Conservation (phyloP, 2,113 vertebrate species). For the Paedocypris sp. region DNA sequence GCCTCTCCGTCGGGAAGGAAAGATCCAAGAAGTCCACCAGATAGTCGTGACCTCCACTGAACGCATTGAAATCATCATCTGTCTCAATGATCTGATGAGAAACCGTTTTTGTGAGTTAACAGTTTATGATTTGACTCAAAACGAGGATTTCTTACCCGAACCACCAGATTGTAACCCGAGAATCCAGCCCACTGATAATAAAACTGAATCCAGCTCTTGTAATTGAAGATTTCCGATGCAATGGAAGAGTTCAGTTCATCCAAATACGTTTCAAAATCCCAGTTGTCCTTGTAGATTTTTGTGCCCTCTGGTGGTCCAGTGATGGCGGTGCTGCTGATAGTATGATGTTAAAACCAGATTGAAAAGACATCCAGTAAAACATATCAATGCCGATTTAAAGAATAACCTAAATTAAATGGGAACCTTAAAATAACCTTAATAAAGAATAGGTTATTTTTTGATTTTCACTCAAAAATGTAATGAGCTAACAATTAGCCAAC, state of each 20-base stretch:
- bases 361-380: not conserved
- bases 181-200: constrained; percentile 73
- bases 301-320: constrained; percentile 45
- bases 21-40: constrained; percentile 64
- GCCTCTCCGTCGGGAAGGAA: constrained; percentile 56
- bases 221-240: constrained; percentile 56
- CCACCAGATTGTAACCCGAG: constrained; percentile 64
- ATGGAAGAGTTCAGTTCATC: constrained; percentile 47
- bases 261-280: constrained; percentile 62
- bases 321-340: constrained; percentile 51
- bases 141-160: constrained; percentile 56
- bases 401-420: no score
- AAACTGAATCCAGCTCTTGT: constrained; percentile 59
- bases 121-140: no score
- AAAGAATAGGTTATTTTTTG: no score
- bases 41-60: constrained; percentile 53
- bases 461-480: no score
- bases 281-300: constrained; percentile 63
- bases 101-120: not conserved
- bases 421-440: no score
- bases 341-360: constrained; percentile 2
- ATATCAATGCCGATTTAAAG: no score
- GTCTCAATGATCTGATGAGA: constrained; percentile 61
- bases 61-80: constrained; percentile 55
- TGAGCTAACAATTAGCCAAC: no score